A percentile compares a stretch with the other conserved stretches of the same genome.
These are phyloP conservation scores for Phortica variegata DNA, from an alignment of 1,140 invertebrate species.

Conservation along the genomic window DNA sequence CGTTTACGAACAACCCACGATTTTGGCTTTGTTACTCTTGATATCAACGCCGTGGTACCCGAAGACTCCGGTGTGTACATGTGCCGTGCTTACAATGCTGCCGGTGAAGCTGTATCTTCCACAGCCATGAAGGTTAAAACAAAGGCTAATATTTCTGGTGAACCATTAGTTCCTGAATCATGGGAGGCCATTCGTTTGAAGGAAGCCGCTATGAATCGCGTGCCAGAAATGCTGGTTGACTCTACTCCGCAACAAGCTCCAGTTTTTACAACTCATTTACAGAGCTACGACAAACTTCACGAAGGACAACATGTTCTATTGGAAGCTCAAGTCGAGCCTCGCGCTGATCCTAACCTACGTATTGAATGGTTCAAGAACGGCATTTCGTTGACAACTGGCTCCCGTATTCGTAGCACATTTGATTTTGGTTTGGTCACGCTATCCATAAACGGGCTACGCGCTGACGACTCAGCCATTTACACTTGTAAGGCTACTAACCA, in stretches of 20 bases:
- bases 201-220: conserved; percentile 85
- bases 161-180: conserved; percentile 80
- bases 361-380: conserved; percentile 95
- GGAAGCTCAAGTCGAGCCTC: conserved; percentile 94
- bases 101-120: conserved; percentile 88
- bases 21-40: conserved; percentile 91
- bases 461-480: conserved; percentile 91
- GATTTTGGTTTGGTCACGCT: conserved; percentile 93
- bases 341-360: conserved; percentile 88
- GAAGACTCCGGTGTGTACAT: conserved; percentile 92
- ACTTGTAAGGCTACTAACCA: conserved; percentile 90
- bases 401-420: conserved; percentile 83
- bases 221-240: conserved; percentile 82
- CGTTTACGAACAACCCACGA: conserved; percentile 87
- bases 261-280: conserved; percentile 87
- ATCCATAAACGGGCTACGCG: conserved; percentile 81
- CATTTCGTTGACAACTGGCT: conserved; percentile 77
- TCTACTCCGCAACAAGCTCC: conserved; percentile 80
- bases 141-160: conserved; percentile 74
- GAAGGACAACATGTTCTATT: conserved; percentile 90
- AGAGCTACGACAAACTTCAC: conserved; percentile 79
- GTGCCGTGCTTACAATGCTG: conserved; percentile 87
- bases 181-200: conserved; percentile 88
- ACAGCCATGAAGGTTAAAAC: conserved; percentile 85
- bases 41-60: conserved; percentile 83